phyloP scores from a whole-genome alignment of 2,888 invertebrate genomes.

The Drosophila limbata region DNA sequence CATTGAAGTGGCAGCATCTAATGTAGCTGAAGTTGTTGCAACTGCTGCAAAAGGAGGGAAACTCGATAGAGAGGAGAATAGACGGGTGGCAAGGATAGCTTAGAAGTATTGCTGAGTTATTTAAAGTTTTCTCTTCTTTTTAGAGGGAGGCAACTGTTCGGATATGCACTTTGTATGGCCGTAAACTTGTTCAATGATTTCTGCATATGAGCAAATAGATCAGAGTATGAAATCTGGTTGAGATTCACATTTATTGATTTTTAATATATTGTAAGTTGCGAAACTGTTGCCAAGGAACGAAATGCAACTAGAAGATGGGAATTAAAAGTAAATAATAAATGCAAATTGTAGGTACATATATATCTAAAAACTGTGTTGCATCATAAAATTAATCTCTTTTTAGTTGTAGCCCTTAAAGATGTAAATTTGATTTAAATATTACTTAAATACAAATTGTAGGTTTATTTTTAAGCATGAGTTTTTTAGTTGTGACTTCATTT shows the following conservation, averaged over 20 bases:
- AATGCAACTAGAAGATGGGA: background rate
- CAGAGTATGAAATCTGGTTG: background rate
- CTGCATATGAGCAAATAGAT: constrained; percentile 10
- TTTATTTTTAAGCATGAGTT: background rate
- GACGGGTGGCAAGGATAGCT: constrained; percentile 20
- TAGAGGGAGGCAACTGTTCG: constrained; percentile 21
- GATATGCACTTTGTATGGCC: constrained; percentile 29
- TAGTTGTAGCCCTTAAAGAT: no score
- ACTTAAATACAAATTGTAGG: no score
- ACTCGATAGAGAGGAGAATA: background rate
- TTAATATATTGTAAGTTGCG: background rate
- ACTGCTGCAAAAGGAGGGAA: constrained; percentile 7
- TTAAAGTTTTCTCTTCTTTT: constrained; percentile 22
- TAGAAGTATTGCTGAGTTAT: constrained; percentile 52
- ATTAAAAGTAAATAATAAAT: background rate
- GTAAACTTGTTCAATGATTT: constrained; percentile 13
- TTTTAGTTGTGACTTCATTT: background rate
- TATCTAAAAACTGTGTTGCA: background rate
- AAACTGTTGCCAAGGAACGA: background rate
- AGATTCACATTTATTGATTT: background rate
- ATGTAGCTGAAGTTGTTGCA: constrained; percentile 68
- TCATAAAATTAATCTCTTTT: background rate
- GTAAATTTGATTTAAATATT: no score
- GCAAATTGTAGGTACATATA: background rate
- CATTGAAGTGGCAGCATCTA: constrained; percentile 74